Evolutionary conservation across 2,888 invertebrate genomes (phyloP), one percentile per base, ranked within the genome.

Genomic region (Callinectes sapidus): DNA sequence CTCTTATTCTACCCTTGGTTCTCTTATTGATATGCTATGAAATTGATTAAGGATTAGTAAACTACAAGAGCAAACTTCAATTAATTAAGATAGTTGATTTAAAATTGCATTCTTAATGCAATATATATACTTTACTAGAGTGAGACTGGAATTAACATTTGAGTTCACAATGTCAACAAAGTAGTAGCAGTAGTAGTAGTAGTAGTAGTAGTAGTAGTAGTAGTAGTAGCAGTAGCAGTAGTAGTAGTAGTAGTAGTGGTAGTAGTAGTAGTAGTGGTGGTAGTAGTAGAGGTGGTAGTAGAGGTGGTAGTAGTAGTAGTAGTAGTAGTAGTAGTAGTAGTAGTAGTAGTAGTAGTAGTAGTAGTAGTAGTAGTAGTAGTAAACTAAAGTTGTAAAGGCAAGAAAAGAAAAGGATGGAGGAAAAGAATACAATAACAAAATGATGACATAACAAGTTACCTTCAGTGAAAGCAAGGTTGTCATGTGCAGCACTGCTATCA

Each of bases 251-350:
- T n/a, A 32, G 61, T 48, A 54, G 89, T 23, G 61, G 55, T 39
- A 39, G 39, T 39, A 39, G 61, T 61, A 61, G 61, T 61, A 61
- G 61, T 61, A 61, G 61, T 61, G 18, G 61, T 61, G 32, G 85
- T 32, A 28, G 85, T 32, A 85, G 85, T 32, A 28, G 85, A 13
- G 32, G 85, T 32, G 35, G 85, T 18, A n/a, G 28, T 32, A 28
- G 85, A 16, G 35, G 32, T 35, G 54, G 88, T 35, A 88, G 42
- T 16, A 88, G 23, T 16, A 88, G 42, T 35, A 42, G 42, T 35
- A 42, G 48, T 32, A 87, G 87, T 32, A 87, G 87, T 32, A 87
- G 87, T 32, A 87, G 48, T 32, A 87, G 87, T n/a, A 87, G 87
- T 28, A 87, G 54, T 16, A 88, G 88, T 2, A 48, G 28, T 16